Evolutionary conservation across 2,888 invertebrate species (phyloP), one percentile per base, ranked within the genome.

Genomic region (Drosophila picticornis): DNA sequence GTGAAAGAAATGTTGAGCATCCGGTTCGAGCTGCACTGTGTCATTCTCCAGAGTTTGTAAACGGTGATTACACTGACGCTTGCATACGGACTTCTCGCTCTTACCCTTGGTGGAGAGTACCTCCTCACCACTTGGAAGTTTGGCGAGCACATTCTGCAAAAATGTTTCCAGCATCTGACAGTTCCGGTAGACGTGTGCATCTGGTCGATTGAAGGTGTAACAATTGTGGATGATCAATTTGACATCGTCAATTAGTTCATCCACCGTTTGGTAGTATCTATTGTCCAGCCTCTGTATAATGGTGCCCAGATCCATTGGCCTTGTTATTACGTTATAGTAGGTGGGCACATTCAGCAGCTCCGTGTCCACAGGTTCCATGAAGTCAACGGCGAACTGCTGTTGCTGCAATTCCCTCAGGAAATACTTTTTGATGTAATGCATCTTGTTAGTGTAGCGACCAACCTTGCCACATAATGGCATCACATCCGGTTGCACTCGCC

Each of bases 381-480:
- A 75, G 1, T 48, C 32, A 4, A 4, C 0, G 0, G 64, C 43
- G 4, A 40, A 77, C 4, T 2, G 4, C 6, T 43, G 4, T 1
- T 3, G 5, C 0, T 1, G 1, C 29, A 75, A 9, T 1, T 63
- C n/a, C 0, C 27, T 27, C 9, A 75, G 29, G 3, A 75, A 19
- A 53, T 52, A 32, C 56, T 34, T 61, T 2, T 34, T 36, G 9
- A 75, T 19, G 13, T 53, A 50, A 5, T 71, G 63, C 4, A 75
- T 71, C 22, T 77, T 75, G 16, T 77, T 65, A n/a, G 78, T 78
- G 10, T 75, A 63, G 0, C 11, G 1, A 1, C 78, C 78, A 9
- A 25, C n/a, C 7, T 4, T 5, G 4, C 34, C 64, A 16, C 22
- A 11, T 4, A 43, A 9, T 1, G 71, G 71, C 29, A n/a, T 38